These are phyloP conservation scores for Acanthurus tractus DNA, from an alignment of 2,797 vertebrate species.

Conservation along the genomic window DNA sequence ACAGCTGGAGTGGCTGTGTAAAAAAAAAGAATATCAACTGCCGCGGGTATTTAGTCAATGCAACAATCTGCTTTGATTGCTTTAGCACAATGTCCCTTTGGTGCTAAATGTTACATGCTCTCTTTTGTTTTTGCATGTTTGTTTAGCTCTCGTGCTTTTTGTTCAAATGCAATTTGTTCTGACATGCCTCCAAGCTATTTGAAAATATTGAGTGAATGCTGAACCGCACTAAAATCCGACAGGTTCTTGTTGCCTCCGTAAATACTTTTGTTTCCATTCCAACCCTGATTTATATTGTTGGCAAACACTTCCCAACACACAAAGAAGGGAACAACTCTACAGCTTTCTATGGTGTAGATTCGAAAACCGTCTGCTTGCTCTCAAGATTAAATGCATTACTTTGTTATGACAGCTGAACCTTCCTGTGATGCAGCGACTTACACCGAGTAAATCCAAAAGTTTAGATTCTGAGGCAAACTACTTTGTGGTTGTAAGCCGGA, in stretches of 20 bases:
- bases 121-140: conserved; percentile 60
- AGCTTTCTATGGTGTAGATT: conserved; percentile 53
- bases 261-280: conserved; percentile 56
- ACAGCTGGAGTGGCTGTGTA: conserved; percentile 36
- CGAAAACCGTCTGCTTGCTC: conserved; percentile 70
- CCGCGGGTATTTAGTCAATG: conserved; percentile 52
- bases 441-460: conserved; percentile 68
- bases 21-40: conserved; percentile 35
- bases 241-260: conserved; percentile 61
- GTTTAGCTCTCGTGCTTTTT: conserved; percentile 57
- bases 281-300: conserved; percentile 59
- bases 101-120: conserved; percentile 52
- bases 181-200: conserved; percentile 63
- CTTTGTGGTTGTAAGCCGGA: conserved; percentile 56
- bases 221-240: conserved; percentile 40
- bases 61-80: conserved; percentile 61
- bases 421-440: conserved; percentile 67
- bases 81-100: conserved; percentile 39
- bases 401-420: conserved; percentile 82
- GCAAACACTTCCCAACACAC: conserved; percentile 56
- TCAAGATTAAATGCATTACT: conserved; percentile 75
- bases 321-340: conserved; percentile 25
- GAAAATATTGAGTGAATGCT: conserved; percentile 38
- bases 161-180: conserved; percentile 56
- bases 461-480: conserved; percentile 64